phyloP scores from a whole-genome alignment of 1,140 invertebrate genomes.

The Parapsyche elsis region DNA sequence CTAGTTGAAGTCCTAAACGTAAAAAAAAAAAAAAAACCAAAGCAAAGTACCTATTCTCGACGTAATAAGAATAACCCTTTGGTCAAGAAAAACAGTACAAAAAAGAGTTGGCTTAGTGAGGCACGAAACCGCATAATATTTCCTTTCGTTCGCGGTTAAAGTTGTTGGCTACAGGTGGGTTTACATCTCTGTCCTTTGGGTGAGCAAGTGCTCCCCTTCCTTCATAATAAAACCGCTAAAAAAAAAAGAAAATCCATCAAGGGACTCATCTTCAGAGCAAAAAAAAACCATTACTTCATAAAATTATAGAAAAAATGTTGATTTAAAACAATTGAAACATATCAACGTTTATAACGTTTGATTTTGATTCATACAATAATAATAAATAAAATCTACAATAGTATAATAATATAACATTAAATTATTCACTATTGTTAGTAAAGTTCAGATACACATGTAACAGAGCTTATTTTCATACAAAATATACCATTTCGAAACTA shows the following conservation, averaged over 20 bases:
- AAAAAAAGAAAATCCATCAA: slow-evolving; percentile 35
- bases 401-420: no score
- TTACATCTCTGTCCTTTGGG: slow-evolving; percentile 17
- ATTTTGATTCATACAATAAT: no score
- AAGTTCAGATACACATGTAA: no score
- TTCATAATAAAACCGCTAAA: neutral
- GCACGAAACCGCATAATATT: slow-evolving; percentile 53
- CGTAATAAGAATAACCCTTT: neutral
- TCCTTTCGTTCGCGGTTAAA: slow-evolving; percentile 50
- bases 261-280: neutral
- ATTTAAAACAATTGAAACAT: no score
- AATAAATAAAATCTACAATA: no score
- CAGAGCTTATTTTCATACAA: no score
- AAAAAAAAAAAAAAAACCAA: neutral
- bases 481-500: no score
- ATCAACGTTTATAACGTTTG: no score
- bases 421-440: no score
- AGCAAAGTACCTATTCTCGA: neutral
- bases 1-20: neutral
- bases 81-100: neutral
- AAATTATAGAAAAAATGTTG: neutral
- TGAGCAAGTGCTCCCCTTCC: neutral
- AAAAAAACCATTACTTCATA: neutral
- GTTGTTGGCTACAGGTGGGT: slow-evolving; percentile 48
- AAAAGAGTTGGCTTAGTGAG: slow-evolving; percentile 42